Evolutionary conservation across 2,113 vertebrate genomes (phyloP), one percentile per base, ranked within the genome.

Genomic region (Platysteira castanea): DNA sequence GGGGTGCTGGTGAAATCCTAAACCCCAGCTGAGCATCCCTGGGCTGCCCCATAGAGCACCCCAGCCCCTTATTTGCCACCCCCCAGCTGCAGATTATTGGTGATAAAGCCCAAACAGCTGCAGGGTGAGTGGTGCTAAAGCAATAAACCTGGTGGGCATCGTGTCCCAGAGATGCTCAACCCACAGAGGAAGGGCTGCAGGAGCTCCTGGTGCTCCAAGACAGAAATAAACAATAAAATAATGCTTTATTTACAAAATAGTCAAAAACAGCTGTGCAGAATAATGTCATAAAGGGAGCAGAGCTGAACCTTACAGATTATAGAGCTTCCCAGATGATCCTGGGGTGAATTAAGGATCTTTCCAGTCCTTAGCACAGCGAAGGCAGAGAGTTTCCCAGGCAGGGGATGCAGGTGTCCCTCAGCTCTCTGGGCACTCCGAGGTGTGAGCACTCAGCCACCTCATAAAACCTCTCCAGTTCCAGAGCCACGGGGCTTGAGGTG

Each of bases 1-100:
- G 0, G 12, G 10, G 9, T 5, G 12, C 0, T 11, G 23, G 4
- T 4, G 3, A 10, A 5, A 2, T 0, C 50, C 74, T 68, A 10
- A 12, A 19, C 8, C 14, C 9, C 54, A 70, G 9, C 35, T 49
- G 46, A 53, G 9, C 84, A 47, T 1, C 17, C 1, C 5, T 5
- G 12, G 2, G 6, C 44, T 19, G 2, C 9, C 6, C 33, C 14
- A 39, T 39, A 39, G 9, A 39, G 39, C 39, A 39, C 39, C 39
- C 20, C 56, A 30, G 1, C 33, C 33, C 30, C 65, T 12, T 7
- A 4, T 73, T 52, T 35, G 15, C 9, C 15, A 1, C 42, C 7
- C 21, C 7, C 5, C 56, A 95, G 68, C 35, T 61, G 42, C 73
- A 50, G 54, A 57, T 13, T 17, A 44, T 11, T 3, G 46, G 44